These are phyloP conservation scores for Equus przewalskii DNA, from an alignment of 2,113 vertebrate species.

Conservation along the genomic window DNA sequence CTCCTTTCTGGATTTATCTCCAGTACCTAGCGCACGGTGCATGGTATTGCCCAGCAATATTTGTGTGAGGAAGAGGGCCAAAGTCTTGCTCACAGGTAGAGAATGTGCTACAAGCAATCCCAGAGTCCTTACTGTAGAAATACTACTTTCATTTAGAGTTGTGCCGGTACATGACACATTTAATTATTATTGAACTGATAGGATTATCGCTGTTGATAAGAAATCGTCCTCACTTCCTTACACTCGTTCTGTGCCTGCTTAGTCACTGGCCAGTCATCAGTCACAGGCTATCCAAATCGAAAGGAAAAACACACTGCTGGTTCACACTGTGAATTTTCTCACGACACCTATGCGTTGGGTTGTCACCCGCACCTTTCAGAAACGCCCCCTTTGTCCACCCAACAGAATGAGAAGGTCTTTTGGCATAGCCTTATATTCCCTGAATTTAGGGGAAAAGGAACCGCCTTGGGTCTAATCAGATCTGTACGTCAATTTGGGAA, in stretches of 20 bases:
- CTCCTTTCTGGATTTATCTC: not conserved
- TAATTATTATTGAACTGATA: not conserved
- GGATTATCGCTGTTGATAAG: not conserved
- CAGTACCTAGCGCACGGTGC: not conserved
- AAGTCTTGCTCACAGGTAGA: conserved; percentile 3
- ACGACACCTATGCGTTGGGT: not conserved
- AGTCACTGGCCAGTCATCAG: not conserved
- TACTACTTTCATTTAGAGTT: not conserved
- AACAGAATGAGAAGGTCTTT: not conserved
- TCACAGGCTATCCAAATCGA: not conserved
- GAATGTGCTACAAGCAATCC: not conserved
- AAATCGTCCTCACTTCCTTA: conserved; percentile 18
- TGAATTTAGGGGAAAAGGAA: not conserved
- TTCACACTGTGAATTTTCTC: not conserved
- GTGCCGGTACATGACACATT: not conserved
- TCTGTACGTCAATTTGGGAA: not conserved
- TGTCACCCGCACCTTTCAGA: not conserved
- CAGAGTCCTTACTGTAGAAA: not conserved
- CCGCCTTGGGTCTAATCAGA: not conserved
- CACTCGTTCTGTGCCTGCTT: not conserved
- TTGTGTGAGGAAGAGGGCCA: not conserved
- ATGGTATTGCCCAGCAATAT: not conserved
- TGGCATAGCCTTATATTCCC: not conserved
- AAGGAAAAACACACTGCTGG: not conserved
- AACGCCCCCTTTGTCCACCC: not conserved